A percentile compares a stretch with the other conserved stretches of the same genome.
Conservation (phyloP, 2,888 invertebrate genomes). For the Julus scandinavius region DNA sequence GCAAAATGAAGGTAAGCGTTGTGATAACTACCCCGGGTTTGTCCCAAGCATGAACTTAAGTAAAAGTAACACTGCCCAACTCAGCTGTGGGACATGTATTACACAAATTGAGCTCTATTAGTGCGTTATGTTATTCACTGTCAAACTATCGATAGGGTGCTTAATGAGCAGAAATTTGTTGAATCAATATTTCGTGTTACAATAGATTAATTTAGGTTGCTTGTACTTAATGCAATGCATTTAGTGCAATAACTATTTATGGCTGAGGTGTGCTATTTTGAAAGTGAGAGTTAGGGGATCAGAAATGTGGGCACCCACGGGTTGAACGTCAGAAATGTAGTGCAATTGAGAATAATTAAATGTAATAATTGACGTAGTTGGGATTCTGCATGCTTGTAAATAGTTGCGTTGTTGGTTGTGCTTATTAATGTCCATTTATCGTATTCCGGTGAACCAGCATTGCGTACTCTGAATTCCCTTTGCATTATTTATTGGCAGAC, state of each 20-base stretch:
- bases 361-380: background rate
- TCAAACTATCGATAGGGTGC: background rate
- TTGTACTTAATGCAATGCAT: background rate
- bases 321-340: background rate
- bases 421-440: background rate
- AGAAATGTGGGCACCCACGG: background rate
- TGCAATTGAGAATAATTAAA: background rate
- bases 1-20: background rate
- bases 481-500: no score
- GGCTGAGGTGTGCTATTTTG: constrained; percentile 17
- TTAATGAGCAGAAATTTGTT: background rate
- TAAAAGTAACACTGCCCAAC: no score
- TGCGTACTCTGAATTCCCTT: no score
- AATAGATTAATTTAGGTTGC: background rate
- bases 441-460: no score
- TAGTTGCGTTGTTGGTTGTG: background rate
- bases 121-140: background rate
- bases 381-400: background rate
- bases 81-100: no score
- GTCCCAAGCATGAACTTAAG: no score
- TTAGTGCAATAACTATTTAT: constrained; percentile 36
- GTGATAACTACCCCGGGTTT: no score
- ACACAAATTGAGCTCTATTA: background rate
- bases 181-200: background rate
- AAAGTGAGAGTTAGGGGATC: background rate